A percentile compares a stretch with the other conserved stretches of the same genome.
These are phyloP conservation scores for human DNA, from an alignment of 2,113 vertebrate genomes.

Conservation along the genomic window DNA sequence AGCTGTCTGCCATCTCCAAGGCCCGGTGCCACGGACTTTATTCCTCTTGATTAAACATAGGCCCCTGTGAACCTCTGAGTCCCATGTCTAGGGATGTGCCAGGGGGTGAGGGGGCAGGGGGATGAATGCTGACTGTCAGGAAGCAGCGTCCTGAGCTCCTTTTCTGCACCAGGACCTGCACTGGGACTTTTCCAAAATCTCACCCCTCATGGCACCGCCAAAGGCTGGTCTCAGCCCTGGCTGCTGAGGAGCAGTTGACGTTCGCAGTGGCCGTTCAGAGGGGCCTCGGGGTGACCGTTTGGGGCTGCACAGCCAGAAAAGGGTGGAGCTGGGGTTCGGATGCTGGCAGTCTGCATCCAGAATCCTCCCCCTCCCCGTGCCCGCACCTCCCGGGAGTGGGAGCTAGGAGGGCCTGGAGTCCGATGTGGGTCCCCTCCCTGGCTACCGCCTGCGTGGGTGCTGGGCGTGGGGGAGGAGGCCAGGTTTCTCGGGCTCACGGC, in stretches of 20 bases:
- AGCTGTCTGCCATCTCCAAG: not conserved
- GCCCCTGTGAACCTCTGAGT: not conserved
- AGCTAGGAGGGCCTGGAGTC: fast-evolving
- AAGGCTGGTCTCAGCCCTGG: not conserved
- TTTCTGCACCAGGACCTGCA: not conserved
- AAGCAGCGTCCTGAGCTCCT: not conserved
- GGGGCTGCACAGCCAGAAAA: not conserved
- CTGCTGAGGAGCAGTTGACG: not conserved
- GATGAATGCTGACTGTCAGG: not conserved
- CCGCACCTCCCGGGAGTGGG: not conserved
- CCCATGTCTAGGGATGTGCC: not conserved
- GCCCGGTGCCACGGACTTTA: not conserved
- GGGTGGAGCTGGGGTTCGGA: not conserved
- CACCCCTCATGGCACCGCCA: not conserved
- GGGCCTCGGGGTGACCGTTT: not conserved
- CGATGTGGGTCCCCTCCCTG: fast-evolving
- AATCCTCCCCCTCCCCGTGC: not conserved
- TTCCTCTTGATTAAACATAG: not conserved
- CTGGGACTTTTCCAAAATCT: not conserved
- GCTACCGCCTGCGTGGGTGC: not conserved
- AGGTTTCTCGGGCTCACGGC: fast-evolving
- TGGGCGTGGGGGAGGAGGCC: not conserved
- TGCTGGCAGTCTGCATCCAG: not conserved
- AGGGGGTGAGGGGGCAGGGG: not conserved
- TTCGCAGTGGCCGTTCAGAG: not conserved